Percentiles rank a stretch among this genome's conserved stretches.
Evolutionary conservation across 2,797 vertebrate species (phyloP).

Genomic region (Micromesistius poutassou): DNA sequence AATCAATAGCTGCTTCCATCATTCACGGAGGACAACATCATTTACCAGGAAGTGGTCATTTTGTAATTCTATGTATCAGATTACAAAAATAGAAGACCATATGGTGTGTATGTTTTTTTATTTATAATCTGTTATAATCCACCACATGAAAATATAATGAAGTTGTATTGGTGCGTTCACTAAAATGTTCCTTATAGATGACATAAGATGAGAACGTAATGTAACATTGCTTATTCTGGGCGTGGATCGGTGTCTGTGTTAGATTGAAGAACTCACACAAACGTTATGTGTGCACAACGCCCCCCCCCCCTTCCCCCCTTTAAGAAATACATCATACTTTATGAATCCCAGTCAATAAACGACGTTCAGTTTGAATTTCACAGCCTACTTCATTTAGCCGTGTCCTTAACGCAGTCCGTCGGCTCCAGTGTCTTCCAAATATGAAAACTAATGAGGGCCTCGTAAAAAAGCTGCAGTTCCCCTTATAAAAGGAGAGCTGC

Average conservation of each 20-base stretch:
- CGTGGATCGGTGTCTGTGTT: neutral
- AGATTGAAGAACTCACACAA: neutral
- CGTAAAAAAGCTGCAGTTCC: neutral
- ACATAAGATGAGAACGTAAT: neutral
- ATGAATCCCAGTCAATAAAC: neutral
- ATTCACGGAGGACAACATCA: conserved; percentile 83
- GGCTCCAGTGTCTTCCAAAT: neutral
- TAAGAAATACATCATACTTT: neutral
- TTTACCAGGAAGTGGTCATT: conserved; percentile 78
- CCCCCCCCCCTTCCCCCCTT: neutral
- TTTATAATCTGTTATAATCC: neutral
- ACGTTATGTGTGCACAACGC: neutral
- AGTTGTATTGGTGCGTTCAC: neutral
- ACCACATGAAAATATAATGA: neutral
- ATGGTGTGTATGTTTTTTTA: conserved; percentile 1
- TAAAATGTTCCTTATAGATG: neutral
- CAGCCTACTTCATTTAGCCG: neutral
- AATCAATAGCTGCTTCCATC: conserved; percentile 92
- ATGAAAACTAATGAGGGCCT: neutral
- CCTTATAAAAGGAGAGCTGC: neutral
- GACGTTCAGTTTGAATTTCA: neutral
- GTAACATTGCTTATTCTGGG: no score
- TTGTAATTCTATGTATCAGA: neutral
- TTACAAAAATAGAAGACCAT: neutral
- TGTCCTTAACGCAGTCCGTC: no score